Conservation (phyloP, 2,113 vertebrate species). For the Mobula birostris region DNA sequence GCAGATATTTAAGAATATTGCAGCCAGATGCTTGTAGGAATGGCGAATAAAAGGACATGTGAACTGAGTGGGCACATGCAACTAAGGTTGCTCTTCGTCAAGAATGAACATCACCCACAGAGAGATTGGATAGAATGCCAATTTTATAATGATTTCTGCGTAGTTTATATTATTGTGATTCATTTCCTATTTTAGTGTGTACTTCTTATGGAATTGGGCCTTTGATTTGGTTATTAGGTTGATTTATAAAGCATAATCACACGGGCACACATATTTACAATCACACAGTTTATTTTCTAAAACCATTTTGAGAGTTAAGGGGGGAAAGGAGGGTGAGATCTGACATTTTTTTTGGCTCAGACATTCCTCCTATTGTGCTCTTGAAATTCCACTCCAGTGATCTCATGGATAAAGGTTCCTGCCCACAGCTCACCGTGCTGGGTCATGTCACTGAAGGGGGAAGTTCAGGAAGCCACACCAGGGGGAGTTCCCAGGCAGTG, state of each 20-base stretch:
- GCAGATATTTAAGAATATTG: not conserved
- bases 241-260: not conserved
- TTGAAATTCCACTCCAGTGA: not conserved
- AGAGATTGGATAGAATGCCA: not conserved
- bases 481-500: constrained; percentile 18
- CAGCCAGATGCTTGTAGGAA: not conserved
- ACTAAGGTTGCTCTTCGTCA: not conserved
- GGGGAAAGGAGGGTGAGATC: not conserved
- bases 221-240: not conserved
- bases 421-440: not conserved
- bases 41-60: not conserved
- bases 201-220: not conserved
- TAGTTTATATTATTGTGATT: not conserved
- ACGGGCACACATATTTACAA: not conserved
- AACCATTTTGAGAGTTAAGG: not conserved
- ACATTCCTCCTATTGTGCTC: not conserved
- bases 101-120: not conserved
- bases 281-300: not conserved
- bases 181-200: not conserved
- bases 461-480: constrained; percentile 28
- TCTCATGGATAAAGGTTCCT: not conserved
- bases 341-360: not conserved
- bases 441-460: constrained; percentile 9
- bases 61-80: not conserved
- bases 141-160: not conserved